These are phyloP conservation scores for Acanthosepion lycidas DNA, from an alignment of 2,888 invertebrate genomes.

Conservation along the genomic window DNA sequence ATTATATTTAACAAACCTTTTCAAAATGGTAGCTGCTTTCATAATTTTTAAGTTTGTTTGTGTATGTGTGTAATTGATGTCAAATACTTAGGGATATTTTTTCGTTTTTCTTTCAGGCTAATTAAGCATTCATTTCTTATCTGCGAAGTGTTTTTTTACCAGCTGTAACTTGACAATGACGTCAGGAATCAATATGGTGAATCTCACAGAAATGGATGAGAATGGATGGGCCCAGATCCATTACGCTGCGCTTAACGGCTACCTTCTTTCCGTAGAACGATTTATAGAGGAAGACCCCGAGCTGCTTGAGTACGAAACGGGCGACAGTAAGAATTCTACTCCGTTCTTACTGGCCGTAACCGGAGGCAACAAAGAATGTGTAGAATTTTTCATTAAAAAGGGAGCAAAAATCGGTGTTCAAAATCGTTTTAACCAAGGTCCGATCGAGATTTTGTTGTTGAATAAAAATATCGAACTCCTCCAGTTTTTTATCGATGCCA, in stretches of 20 bases:
- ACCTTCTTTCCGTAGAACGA: constrained; percentile 71
- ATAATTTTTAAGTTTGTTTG: no score
- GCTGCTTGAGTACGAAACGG: constrained; percentile 71
- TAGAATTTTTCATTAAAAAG: constrained; percentile 66
- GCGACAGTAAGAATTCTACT: constrained; percentile 69
- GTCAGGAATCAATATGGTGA: constrained; percentile 49
- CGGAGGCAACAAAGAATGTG: constrained; percentile 68
- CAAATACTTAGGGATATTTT: background rate
- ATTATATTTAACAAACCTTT: no score
- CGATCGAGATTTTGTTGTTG: constrained; percentile 71
- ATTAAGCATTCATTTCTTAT: constrained; percentile 41
- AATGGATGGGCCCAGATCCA: constrained; percentile 74
- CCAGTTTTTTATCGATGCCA: constrained; percentile 66
- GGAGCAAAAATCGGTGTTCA: constrained; percentile 68
- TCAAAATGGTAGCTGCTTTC: no score
- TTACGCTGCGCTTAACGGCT: constrained; percentile 72
- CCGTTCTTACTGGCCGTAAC: constrained; percentile 72
- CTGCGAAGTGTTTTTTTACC: background rate
- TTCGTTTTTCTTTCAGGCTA: background rate
- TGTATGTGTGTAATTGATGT: no score
- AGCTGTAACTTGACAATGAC: background rate
- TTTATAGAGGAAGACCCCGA: constrained; percentile 69
- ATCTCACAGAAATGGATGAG: constrained; percentile 66
- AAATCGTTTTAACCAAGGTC: constrained; percentile 71
- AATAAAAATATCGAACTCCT: constrained; percentile 66